These are phyloP conservation scores for Dione juno DNA, from an alignment of 2,888 invertebrate genomes.

Conservation along the genomic window DNA sequence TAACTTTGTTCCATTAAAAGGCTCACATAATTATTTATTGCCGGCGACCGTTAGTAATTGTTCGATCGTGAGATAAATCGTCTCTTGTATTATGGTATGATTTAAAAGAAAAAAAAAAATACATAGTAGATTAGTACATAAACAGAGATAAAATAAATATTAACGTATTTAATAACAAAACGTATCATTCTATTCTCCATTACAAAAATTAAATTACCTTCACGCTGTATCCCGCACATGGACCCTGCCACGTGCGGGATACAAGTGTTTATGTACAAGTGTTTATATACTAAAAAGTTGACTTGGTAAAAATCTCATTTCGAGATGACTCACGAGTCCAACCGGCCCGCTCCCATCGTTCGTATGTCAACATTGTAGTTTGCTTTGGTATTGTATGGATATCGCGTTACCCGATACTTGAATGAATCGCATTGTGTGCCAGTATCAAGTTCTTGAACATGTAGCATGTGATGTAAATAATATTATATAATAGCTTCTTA, in stretches of 20 bases:
- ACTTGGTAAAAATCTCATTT: no score
- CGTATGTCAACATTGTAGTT: constrained; percentile 8
- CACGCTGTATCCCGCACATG: no score
- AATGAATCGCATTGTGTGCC: constrained; percentile 17
- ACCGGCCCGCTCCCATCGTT: not conserved
- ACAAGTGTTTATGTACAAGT: no score
- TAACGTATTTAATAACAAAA: no score
- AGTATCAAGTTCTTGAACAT: constrained; percentile 5
- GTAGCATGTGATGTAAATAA: not conserved
- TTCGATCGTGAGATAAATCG: constrained; percentile 16
- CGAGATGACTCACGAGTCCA: not conserved
- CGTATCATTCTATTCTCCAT: no score
- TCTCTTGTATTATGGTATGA: constrained; percentile 3
- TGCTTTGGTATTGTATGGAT: constrained; percentile 2
- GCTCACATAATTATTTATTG: constrained; percentile 22
- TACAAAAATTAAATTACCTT: no score
- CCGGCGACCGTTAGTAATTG: constrained; percentile 8
- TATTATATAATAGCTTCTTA: not conserved
- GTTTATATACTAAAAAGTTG: no score
- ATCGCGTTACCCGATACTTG: constrained; percentile 8
- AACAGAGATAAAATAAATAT: not conserved
- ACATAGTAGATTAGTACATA: no score
- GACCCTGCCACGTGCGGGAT: no score
- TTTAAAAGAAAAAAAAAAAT: not conserved
- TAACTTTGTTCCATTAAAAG: constrained; percentile 17